These are phyloP conservation scores for Orchesellides sinensis DNA, from an alignment of 2,888 invertebrate genomes.

Conservation along the genomic window DNA sequence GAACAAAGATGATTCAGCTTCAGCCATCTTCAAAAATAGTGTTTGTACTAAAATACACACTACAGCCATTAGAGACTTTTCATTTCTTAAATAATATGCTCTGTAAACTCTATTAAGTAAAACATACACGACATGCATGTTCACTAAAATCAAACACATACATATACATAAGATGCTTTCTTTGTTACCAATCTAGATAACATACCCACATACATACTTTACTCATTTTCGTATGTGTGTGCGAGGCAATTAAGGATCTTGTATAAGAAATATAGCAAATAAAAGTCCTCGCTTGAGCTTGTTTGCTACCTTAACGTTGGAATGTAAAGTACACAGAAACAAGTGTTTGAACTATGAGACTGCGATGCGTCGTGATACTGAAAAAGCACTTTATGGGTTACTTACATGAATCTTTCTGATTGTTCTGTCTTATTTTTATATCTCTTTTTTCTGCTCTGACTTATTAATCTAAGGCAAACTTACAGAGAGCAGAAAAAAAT, in stretches of 20 bases:
- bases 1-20: slow-evolving; percentile 12
- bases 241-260: not conserved
- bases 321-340: slow-evolving; percentile 50
- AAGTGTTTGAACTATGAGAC: slow-evolving; percentile 45
- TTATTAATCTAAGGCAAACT: slow-evolving; percentile 47
- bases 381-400: slow-evolving; percentile 38
- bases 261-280: not conserved
- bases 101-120: slow-evolving; percentile 33
- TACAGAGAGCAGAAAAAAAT: slow-evolving; percentile 3
- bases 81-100: slow-evolving; percentile 13
- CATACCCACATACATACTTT: not conserved
- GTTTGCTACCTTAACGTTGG: slow-evolving; percentile 49
- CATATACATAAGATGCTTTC: no score
- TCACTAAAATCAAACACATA: no score
- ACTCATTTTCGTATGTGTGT: not conserved
- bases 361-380: slow-evolving; percentile 49
- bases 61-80: not conserved
- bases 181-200: not conserved
- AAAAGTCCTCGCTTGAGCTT: not conserved
- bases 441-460: slow-evolving; percentile 29
- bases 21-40: not conserved
- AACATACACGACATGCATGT: slow-evolving; percentile 7
- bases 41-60: not conserved
- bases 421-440: slow-evolving; percentile 31
- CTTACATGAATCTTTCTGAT: slow-evolving; percentile 30